These are phyloP conservation scores for Colistium nudipinnis DNA, from an alignment of 2,113 vertebrate species.

Conservation along the genomic window DNA sequence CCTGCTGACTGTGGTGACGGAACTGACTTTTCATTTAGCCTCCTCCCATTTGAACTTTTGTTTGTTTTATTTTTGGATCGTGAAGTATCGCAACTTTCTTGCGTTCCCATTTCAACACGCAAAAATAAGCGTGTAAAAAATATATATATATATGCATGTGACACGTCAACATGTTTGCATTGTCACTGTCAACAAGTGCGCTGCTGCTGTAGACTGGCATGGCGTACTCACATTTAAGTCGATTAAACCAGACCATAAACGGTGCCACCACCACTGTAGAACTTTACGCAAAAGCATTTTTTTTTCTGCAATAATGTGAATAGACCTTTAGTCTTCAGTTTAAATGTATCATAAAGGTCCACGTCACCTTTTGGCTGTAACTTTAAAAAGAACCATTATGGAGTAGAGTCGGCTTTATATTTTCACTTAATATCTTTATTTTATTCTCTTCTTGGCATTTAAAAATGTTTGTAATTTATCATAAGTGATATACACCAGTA, in stretches of 20 bases:
- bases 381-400: background rate
- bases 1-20: background rate
- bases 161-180: background rate
- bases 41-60: background rate
- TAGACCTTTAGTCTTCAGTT: background rate
- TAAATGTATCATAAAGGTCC: background rate
- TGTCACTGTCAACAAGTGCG: background rate
- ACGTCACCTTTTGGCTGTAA: slow-evolving; percentile 1
- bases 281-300: background rate
- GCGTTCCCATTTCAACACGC: background rate
- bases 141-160: too few relatives aligned
- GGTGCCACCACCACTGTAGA: background rate
- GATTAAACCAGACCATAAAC: background rate
- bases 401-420: slow-evolving; percentile 16
- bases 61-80: too few relatives aligned
- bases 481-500: slow-evolving; percentile 41
- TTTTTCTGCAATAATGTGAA: slow-evolving; percentile 1
- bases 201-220: background rate
- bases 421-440: slow-evolving; percentile 33
- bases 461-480: slow-evolving; percentile 68
- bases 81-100: background rate
- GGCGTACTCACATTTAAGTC: background rate
- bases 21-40: background rate
- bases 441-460: slow-evolving; percentile 42
- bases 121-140: background rate